Evolutionary conservation across 1,140 invertebrate species (phyloP).

Genomic region (Neodiprion lecontei): DNA sequence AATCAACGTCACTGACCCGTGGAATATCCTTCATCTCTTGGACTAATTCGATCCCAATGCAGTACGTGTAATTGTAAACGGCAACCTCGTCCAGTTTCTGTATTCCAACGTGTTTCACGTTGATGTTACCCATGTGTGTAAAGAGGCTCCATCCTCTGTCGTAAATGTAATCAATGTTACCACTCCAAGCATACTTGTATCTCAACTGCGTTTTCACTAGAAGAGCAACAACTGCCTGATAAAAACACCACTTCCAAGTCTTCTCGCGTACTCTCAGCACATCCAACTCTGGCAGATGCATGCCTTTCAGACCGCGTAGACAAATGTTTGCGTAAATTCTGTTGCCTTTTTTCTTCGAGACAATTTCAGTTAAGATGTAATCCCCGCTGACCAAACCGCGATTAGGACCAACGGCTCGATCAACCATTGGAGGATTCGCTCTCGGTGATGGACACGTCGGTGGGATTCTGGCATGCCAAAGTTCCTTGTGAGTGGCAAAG

Average conservation of each 20-base stretch:
- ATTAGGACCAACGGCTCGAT: constrained; percentile 38
- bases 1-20: neutral
- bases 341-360: constrained; percentile 18
- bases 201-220: constrained; percentile 51
- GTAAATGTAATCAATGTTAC: constrained; percentile 54
- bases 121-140: constrained; percentile 46
- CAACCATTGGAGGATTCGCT: constrained; percentile 24
- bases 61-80: constrained; percentile 53
- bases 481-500: constrained; percentile 40
- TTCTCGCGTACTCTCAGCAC: constrained; percentile 32
- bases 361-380: constrained; percentile 39
- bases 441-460: neutral
- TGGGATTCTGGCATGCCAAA: constrained; percentile 44
- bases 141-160: constrained; percentile 50
- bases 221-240: constrained; percentile 47
- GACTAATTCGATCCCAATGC: constrained; percentile 44
- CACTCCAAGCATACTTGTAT: constrained; percentile 49
- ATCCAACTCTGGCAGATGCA: constrained; percentile 45
- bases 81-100: constrained; percentile 48
- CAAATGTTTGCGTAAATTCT: constrained; percentile 41
- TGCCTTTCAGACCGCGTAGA: constrained; percentile 44
- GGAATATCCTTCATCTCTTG: constrained; percentile 35
- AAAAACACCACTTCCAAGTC: constrained; percentile 55
- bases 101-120: constrained; percentile 31
- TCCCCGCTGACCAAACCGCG: constrained; percentile 48